phyloP scores from a whole-genome alignment of 2,888 invertebrate genomes.

The Rosalia funebris region DNA sequence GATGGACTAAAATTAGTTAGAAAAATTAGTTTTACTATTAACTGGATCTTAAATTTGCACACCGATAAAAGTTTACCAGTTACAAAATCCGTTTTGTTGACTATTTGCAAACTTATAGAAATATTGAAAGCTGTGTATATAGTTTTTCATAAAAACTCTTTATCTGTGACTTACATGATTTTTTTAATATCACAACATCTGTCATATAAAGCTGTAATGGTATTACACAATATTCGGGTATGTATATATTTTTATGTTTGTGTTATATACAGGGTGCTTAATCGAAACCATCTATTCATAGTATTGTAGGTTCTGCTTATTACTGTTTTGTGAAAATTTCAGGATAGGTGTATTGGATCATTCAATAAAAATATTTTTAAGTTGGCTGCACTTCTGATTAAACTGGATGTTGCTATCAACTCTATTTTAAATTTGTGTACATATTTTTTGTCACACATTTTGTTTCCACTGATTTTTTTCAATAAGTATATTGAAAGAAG shows the following conservation, averaged over 20 bases:
- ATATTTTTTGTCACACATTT: too few species aligned
- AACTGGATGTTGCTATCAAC: too few species aligned
- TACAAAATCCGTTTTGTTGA: slow-evolving; percentile 77
- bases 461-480: too few species aligned
- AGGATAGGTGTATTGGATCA: too few species aligned
- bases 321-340: too few species aligned
- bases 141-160: slow-evolving; percentile 74
- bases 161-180: slow-evolving; percentile 77
- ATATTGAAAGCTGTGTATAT: slow-evolving; percentile 81
- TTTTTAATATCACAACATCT: slow-evolving; percentile 84
- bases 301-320: too few species aligned
- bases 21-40: slow-evolving; percentile 65
- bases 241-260: slow-evolving; percentile 26
- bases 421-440: too few species aligned
- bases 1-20: slow-evolving; percentile 64
- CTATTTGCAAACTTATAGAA: slow-evolving; percentile 84
- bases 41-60: slow-evolving; percentile 75
- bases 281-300: too few species aligned
- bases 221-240: slow-evolving; percentile 76
- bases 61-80: slow-evolving; percentile 79
- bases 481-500: too few species aligned
- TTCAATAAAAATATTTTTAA: too few species aligned
- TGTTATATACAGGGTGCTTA: too few species aligned
- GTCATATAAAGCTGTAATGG: slow-evolving; percentile 76
- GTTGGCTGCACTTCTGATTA: too few species aligned